phyloP scores from a whole-genome alignment of 2,113 vertebrate genomes.

The Tiliqua scincoides region DNA sequence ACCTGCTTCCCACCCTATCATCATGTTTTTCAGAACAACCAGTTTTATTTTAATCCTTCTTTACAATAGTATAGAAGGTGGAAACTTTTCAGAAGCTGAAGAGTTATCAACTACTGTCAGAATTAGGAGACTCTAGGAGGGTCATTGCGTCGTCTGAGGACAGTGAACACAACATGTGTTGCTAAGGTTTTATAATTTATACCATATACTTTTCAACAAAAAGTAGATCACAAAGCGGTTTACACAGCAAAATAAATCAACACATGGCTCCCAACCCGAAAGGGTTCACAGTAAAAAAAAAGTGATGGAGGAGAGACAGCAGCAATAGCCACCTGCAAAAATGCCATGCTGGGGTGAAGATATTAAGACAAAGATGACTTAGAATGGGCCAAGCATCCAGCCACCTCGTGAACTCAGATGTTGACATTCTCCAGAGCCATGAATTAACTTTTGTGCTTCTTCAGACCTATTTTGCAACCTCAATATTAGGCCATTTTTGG shows the following conservation, averaged over 20 bases:
- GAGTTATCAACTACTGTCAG: not conserved
- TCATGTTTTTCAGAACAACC: not conserved
- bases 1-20: not conserved
- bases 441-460: not conserved
- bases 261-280: no score
- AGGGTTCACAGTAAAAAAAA: no score
- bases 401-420: not conserved
- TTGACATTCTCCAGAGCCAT: slow-evolving; percentile 3
- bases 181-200: not conserved
- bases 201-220: no score
- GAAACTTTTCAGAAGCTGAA: not conserved
- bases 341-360: no score
- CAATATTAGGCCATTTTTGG: not conserved
- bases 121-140: not conserved
- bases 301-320: no score
- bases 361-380: not conserved
- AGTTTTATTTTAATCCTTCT: not conserved
- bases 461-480: not conserved
- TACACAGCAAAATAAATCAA: no score
- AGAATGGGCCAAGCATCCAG: not conserved
- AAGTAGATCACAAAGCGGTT: no score
- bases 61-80: not conserved
- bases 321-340: no score
- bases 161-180: not conserved
- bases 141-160: not conserved